These are phyloP conservation scores for Epirrita christyi DNA, from an alignment of 2,888 invertebrate species.

Conservation along the genomic window DNA sequence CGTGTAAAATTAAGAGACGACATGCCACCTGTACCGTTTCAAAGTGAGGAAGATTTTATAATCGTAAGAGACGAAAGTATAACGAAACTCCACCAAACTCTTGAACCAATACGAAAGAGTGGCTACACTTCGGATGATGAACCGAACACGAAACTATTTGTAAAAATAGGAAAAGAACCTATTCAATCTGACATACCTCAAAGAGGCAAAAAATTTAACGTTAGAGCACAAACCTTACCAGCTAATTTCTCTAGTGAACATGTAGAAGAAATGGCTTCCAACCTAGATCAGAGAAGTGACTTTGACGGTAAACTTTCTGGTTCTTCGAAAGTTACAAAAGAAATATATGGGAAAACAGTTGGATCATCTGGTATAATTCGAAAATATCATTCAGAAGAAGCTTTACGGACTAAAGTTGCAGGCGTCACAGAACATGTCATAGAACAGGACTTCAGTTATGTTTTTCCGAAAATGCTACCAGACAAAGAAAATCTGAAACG, in stretches of 20 bases:
- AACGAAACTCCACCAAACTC: background rate
- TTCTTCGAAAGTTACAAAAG: too few relatives aligned
- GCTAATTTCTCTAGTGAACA: background rate
- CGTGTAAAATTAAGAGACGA: slow-evolving; percentile 8
- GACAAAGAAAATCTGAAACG: slow-evolving; percentile 22
- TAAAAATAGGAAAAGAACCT: background rate
- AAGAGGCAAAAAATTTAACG: too few relatives aligned
- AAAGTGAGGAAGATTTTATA: slow-evolving; percentile 19
- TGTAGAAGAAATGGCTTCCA: background rate
- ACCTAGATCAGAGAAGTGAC: slow-evolving; percentile 2
- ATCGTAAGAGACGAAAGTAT: slow-evolving; percentile 2
- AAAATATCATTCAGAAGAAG: slow-evolving; percentile 42
- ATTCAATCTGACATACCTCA: background rate
- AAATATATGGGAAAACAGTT: background rate
- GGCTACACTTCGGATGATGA: slow-evolving; percentile 4
- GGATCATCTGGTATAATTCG: slow-evolving; percentile 2
- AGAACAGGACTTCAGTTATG: slow-evolving; percentile 53
- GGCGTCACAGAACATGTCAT: slow-evolving; percentile 16
- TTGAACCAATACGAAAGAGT: slow-evolving; percentile 1
- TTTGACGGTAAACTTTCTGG: too few relatives aligned
- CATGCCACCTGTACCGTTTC: slow-evolving; percentile 18
- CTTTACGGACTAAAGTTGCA: slow-evolving; percentile 20
- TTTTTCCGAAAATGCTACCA: slow-evolving; percentile 49
- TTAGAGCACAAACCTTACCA: background rate
- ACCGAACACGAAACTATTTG: background rate